Conservation (phyloP, 2,113 vertebrate genomes). For the Psilopogon haemacephalus region DNA sequence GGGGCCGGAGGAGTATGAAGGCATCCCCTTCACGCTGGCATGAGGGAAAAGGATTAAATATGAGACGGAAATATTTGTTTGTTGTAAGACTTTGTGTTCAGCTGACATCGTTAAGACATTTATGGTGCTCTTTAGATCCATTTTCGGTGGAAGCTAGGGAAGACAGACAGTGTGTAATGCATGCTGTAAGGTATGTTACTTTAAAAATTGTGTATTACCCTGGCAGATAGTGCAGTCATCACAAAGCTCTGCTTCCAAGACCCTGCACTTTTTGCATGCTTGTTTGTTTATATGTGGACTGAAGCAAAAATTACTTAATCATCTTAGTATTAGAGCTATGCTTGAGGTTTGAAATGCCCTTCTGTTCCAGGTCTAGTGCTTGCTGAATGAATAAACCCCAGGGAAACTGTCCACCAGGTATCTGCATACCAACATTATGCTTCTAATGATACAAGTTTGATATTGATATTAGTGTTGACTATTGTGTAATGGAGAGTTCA, state of each 20-base stretch:
- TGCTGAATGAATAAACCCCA: background rate
- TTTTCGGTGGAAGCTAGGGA: background rate
- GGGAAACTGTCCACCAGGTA: background rate
- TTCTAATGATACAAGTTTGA: background rate
- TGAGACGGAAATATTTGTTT: background rate
- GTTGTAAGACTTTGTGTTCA: background rate
- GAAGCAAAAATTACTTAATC: background rate
- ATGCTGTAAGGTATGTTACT: background rate
- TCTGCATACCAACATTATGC: background rate
- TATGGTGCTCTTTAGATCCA: background rate
- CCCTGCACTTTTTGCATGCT: background rate
- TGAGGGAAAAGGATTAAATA: background rate
- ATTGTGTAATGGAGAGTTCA: background rate
- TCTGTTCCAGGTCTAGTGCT: rapidly evolving
- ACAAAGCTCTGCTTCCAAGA: background rate
- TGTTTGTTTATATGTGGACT: background rate
- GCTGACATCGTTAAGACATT: background rate
- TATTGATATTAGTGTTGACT: background rate
- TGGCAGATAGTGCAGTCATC: background rate
- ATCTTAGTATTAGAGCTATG: background rate
- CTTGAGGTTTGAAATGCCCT: background rate
- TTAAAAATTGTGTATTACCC: background rate
- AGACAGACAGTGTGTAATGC: background rate
- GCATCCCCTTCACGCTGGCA: rapidly evolving
- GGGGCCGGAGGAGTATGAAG: background rate